Conservation (phyloP, 2,113 vertebrate genomes). For the Nyctereutes procyonoides region DNA sequence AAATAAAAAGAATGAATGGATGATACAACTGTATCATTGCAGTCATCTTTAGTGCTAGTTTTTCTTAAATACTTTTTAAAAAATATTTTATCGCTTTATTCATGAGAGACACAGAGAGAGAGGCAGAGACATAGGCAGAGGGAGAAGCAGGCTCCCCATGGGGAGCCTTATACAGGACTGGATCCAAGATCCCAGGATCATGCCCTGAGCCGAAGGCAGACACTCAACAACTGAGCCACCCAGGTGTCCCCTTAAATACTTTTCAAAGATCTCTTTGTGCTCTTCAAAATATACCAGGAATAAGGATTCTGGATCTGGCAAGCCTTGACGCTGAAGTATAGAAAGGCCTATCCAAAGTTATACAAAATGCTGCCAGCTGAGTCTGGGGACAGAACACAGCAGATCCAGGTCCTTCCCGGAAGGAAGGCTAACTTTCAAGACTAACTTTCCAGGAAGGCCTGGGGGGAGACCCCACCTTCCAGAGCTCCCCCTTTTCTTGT, state of each 20-base stretch:
- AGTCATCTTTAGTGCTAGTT: not conserved
- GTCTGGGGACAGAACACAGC: not conserved
- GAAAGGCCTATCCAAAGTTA: not conserved
- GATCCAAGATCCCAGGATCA: too few relatives aligned
- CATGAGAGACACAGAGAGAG: too few relatives aligned
- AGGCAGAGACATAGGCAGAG: too few relatives aligned
- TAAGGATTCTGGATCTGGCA: not conserved
- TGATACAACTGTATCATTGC: not conserved
- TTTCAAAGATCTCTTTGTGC: not conserved
- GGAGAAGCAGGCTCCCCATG: too few relatives aligned
- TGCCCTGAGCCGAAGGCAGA: too few relatives aligned
- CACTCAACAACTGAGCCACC: too few relatives aligned
- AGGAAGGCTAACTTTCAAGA: not conserved
- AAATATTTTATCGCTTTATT: too few relatives aligned
- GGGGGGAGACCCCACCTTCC: accelerated
- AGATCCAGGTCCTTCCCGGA: not conserved
- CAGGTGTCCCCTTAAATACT: not conserved
- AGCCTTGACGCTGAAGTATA: not conserved
- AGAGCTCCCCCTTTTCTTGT: not conserved
- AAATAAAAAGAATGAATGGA: not conserved
- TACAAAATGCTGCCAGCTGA: not conserved
- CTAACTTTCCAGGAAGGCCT: not conserved
- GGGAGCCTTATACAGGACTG: too few relatives aligned
- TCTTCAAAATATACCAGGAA: not conserved
- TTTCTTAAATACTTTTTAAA: constrained; percentile 36